These are phyloP conservation scores for Thalassaphorura encarpata DNA, from an alignment of 1,140 invertebrate species.

Conservation along the genomic window DNA sequence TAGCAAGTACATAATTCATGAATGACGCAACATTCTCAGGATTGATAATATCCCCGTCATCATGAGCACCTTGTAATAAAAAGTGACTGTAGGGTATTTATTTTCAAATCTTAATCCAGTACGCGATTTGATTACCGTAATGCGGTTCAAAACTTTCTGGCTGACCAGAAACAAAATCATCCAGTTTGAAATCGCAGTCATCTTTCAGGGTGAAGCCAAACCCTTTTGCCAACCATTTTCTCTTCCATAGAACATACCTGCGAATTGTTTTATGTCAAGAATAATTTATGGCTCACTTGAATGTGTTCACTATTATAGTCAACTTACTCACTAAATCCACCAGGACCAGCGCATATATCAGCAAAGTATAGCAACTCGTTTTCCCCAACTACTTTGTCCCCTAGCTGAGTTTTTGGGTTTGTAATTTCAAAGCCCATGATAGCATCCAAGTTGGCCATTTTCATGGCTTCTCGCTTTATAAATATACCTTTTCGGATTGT, in stretches of 20 bases:
- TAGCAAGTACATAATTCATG: background rate
- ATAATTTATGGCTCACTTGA: no score
- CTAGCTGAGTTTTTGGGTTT: constrained; percentile 46
- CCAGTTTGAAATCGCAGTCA: constrained; percentile 77
- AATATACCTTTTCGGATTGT: constrained; percentile 81
- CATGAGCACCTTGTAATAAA: constrained; percentile 41
- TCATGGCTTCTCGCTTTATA: constrained; percentile 90
- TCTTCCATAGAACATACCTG: constrained; percentile 67
- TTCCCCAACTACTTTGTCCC: background rate
- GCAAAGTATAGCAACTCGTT: constrained; percentile 70
- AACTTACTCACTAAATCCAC: constrained; percentile 85
- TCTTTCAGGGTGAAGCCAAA: constrained; percentile 90
- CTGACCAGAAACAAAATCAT: constrained; percentile 80
- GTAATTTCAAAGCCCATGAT: constrained; percentile 89
- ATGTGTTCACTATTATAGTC: no score
- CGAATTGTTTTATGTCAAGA: no score
- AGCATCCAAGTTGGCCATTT: constrained; percentile 96
- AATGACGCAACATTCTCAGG: constrained; percentile 38
- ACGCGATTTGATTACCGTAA: constrained; percentile 62
- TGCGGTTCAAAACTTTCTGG: constrained; percentile 82
- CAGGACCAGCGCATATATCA: constrained; percentile 95
- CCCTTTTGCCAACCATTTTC: constrained; percentile 76
- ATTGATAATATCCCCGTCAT: constrained; percentile 82
- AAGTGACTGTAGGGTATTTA: no score
- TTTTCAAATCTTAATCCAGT: no score